Base-by-base conservation (phyloP, 2,888 invertebrate species). In the Polia nebulosa region DNA sequence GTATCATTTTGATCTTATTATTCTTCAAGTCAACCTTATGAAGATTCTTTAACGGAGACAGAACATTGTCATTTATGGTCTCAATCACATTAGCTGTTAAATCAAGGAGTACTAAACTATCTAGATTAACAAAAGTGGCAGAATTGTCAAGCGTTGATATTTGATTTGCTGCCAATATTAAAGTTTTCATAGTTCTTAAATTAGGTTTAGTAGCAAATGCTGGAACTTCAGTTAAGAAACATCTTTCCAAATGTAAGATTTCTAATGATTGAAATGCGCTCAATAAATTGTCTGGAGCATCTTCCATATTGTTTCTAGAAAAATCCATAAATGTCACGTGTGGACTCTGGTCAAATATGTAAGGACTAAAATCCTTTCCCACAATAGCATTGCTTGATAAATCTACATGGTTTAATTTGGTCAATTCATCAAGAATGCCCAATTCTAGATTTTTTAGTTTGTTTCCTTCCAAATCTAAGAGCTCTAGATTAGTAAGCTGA, bases 81-180 rank as follows among this genome's bases (percentile, higher is more conserved):
- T 90, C 87, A 59, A 95, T 90, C 1, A 71, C 39, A 76, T 95
- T 95, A 11, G 85, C 83, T 1, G 88, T 83, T n/a, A 95, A 75
- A 77, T 94, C 89, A 5, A 95, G 76, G 64, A 80, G 85, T 76
- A 91, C 89, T 36, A 95, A 81, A 63, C 85, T 88, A 11, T 89
- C 89, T 25, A 94, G 76, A 60, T 83, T 73, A 1, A 83, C 47
- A 52, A 83, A 83, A n/a, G 47, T 53, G 0, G 61, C 62, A 15
- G 76, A 45, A 71, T 88, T 88, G 13, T 88, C 87, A 27, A 94
- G 78, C 57, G 89, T 79, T 0, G 72, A 69, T 74, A 95, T 92
- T 79, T 87, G 83, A 78, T 95, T 95, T 1, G 78, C 85, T 2
- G 92, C 90, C 15, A 95, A 34, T 57, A 88, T 85, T 1, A 94